Percentiles rank a stretch among this genome's conserved stretches.
Conservation (phyloP, 2,113 vertebrate genomes). For the Nothoprocta perdicaria region DNA sequence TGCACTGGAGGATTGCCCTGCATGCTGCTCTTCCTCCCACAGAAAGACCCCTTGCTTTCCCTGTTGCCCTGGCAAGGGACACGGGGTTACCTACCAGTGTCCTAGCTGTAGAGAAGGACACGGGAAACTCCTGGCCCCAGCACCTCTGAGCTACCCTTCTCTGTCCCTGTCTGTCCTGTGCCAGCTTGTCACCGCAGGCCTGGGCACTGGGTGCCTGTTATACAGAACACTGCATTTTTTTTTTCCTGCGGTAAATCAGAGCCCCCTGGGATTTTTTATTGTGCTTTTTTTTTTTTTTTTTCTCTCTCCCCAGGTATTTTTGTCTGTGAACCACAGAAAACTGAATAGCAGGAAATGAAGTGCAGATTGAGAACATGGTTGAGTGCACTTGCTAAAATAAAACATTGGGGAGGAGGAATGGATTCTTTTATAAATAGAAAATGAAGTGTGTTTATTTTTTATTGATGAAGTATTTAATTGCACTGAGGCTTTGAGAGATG, state of each 20-base stretch:
- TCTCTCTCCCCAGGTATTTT: slow-evolving; percentile 73
- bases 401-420: slow-evolving; percentile 21
- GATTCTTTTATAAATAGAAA: slow-evolving; percentile 65
- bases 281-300: slow-evolving; percentile 57
- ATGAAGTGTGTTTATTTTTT: slow-evolving; percentile 70
- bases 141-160: background rate
- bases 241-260: slow-evolving; percentile 59
- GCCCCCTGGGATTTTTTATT: slow-evolving; percentile 64
- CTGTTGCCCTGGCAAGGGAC: background rate
- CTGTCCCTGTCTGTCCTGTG: background rate
- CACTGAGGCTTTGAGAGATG: slow-evolving; percentile 19
- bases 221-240: background rate
- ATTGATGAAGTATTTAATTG: slow-evolving; percentile 69
- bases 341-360: slow-evolving; percentile 77
- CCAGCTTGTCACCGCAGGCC: background rate
- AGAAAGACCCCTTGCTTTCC: background rate
- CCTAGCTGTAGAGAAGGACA: background rate
- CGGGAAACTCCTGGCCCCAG: background rate
- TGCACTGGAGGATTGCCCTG: background rate
- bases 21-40: background rate
- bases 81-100: background rate
- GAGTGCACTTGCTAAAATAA: slow-evolving; percentile 76
- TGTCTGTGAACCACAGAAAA: slow-evolving; percentile 70
- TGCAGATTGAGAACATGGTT: slow-evolving; percentile 73
- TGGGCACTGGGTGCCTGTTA: background rate